phyloP scores from a whole-genome alignment of 2,888 invertebrate genomes.

The Agrotis clavis region DNA sequence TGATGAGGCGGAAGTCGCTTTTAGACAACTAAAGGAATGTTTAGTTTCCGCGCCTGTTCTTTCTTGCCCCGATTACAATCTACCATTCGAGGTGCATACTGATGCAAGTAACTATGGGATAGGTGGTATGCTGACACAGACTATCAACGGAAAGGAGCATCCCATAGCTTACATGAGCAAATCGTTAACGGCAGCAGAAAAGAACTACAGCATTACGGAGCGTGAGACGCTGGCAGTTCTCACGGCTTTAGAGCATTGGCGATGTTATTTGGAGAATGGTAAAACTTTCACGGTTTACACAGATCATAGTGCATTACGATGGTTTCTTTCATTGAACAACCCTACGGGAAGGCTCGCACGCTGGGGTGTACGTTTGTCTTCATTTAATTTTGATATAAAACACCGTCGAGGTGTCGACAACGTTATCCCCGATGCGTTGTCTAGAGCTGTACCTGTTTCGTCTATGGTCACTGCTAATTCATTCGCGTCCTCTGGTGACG shows the following conservation, averaged over 20 bases:
- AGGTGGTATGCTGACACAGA: not conserved
- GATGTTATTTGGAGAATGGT: constrained; percentile 2
- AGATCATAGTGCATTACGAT: not conserved
- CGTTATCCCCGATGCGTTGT: not conserved
- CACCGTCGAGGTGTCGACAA: constrained; percentile 4
- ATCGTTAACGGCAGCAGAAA: constrained; percentile 5
- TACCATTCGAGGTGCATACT: constrained; percentile 7
- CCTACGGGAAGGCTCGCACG: not conserved
- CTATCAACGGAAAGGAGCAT: not conserved
- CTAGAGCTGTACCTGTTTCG: not conserved
- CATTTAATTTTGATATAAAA: not conserved
- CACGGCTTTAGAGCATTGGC: constrained; percentile 6
- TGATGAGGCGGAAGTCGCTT: constrained; percentile 1
- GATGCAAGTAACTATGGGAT: constrained; percentile 12
- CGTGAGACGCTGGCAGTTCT: constrained; percentile 1
- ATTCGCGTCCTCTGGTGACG: not conserved
- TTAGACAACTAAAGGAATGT: not conserved
- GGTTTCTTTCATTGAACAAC: not conserved
- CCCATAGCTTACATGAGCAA: constrained; percentile 6
- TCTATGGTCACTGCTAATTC: not conserved
- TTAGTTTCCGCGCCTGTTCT: constrained; percentile 7
- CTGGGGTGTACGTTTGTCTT: not conserved
- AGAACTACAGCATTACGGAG: constrained; percentile 6
- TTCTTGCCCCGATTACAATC: constrained; percentile 8
- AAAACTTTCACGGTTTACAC: constrained; percentile 6